Base-by-base conservation (phyloP, 2,113 vertebrate genomes). In the Eptatretus burgeri region DNA sequence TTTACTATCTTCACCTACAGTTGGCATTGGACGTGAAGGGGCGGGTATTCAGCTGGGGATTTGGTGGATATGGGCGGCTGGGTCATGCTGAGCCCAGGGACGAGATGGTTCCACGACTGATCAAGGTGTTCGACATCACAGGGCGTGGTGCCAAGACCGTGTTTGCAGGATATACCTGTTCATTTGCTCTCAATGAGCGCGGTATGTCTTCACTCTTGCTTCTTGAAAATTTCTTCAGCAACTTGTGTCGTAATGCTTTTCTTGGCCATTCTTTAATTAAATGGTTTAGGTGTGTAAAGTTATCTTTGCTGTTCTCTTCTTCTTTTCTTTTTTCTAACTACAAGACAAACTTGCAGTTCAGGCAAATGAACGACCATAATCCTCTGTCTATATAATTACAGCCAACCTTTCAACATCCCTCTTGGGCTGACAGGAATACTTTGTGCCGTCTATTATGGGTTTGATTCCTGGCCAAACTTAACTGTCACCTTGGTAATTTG, bases 71-170 rank as follows among this genome's bases (percentile, higher is more conserved):
- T 0, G 85, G 88, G 1, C 82, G 88, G 5, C 74, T 93, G 65
- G 88, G 88, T 51, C 88, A 95, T 10, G 78, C 85, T 0, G 88
- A 95, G 70, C 88, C 86, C 74, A 88, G 85, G 70, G 88, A 95
- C 0, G 88, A 95, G 76, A 86, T 95, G 85, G 86, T 95, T 9
- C 87, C 88, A 0, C 79, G 88, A 1, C 71, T 95, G 66, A 84
- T 93, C 17, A 95, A 93, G 71, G 79, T 95, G 49, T 95, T 95
- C 1, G 87, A 93, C 72, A 85, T 93, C 63, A 86, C 88, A 0
- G 88, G 88, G 0, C 82, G 88, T 0, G 88, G 87, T 0, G 88
- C 85, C 0, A 67, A 71, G 5, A 85, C 85, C 73, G 81, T 93
- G 74, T 85, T 78, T 1, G 74, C 82, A 0, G 88, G 88, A 5